phyloP scores from a whole-genome alignment of 2,888 invertebrate genomes.

The Parasteatoda lunata region DNA sequence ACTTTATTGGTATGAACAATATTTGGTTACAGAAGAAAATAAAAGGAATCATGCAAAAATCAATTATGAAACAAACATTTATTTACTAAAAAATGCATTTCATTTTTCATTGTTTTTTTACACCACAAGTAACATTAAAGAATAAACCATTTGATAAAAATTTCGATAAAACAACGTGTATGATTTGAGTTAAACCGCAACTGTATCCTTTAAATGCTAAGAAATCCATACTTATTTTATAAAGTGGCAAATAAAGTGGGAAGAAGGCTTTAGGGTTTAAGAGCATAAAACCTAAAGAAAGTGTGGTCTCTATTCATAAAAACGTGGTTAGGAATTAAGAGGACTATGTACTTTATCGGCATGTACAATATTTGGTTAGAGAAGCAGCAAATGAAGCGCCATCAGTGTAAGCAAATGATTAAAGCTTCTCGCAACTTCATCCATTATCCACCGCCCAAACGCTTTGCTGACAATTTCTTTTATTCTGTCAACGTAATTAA shows the following conservation, averaged over 20 bases:
- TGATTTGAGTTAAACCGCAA: too few species aligned
- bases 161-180: too few species aligned
- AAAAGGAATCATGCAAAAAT: too few species aligned
- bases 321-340: slow-evolving; percentile 44
- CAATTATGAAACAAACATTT: too few species aligned
- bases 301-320: slow-evolving; percentile 43
- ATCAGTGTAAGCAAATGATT: slow-evolving; percentile 67
- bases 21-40: slow-evolving; percentile 49
- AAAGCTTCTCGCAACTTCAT: slow-evolving; percentile 46
- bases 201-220: not conserved
- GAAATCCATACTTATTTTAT: slow-evolving; percentile 16
- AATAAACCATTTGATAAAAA: too few species aligned
- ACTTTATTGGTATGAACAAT: slow-evolving; percentile 59
- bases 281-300: slow-evolving; percentile 44
- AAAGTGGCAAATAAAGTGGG: slow-evolving; percentile 4
- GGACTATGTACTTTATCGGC: slow-evolving; percentile 46
- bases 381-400: slow-evolving; percentile 52
- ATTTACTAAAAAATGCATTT: too few species aligned
- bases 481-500: slow-evolving; percentile 68
- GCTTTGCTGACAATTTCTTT: slow-evolving; percentile 64
- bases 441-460: slow-evolving; percentile 61
- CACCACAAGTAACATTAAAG: too few species aligned
- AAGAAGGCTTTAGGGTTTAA: slow-evolving; percentile 42
- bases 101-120: too few species aligned
- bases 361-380: slow-evolving; percentile 63